Percentiles rank a stretch among this genome's conserved stretches.
These are phyloP conservation scores for Meloidogyne hapla DNA, from an alignment of 1,140 invertebrate genomes.

Conservation along the genomic window DNA sequence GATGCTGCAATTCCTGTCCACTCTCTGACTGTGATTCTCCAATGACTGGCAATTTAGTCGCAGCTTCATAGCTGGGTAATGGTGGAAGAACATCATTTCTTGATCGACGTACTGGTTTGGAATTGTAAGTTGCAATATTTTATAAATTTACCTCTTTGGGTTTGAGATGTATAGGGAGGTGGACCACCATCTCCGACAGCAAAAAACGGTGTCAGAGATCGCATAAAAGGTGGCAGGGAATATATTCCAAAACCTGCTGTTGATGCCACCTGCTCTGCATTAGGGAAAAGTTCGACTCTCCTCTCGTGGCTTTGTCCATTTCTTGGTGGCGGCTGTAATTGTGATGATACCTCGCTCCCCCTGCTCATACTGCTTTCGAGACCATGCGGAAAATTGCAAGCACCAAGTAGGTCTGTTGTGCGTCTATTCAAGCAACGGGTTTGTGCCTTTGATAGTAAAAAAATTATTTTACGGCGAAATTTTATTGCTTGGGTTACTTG, in stretches of 20 bases:
- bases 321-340: neutral
- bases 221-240: slow-evolving; percentile 10
- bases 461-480: neutral
- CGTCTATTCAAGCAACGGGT: slow-evolving; percentile 48
- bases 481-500: slow-evolving; percentile 45
- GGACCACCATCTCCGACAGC: slow-evolving; percentile 45
- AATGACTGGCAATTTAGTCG: slow-evolving; percentile 55
- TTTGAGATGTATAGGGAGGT: slow-evolving; percentile 52
- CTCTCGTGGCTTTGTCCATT: slow-evolving; percentile 37
- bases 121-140: slow-evolving; percentile 8
- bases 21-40: slow-evolving; percentile 2
- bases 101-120: slow-evolving; percentile 24
- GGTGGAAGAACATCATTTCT: slow-evolving; percentile 56
- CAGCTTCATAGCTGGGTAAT: slow-evolving; percentile 60
- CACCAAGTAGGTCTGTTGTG: slow-evolving; percentile 47
- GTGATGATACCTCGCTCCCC: neutral
- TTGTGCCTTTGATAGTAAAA: slow-evolving; percentile 35
- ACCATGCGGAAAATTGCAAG: slow-evolving; percentile 46
- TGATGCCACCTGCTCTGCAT: neutral
- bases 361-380: neutral
- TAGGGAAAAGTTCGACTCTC: slow-evolving; percentile 43
- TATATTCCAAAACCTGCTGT: neutral
- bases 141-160: slow-evolving; percentile 26
- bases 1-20: neutral
- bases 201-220: slow-evolving; percentile 16